Conservation (phyloP, 1,140 invertebrate genomes). For the Drosophila ercepeae region DNA sequence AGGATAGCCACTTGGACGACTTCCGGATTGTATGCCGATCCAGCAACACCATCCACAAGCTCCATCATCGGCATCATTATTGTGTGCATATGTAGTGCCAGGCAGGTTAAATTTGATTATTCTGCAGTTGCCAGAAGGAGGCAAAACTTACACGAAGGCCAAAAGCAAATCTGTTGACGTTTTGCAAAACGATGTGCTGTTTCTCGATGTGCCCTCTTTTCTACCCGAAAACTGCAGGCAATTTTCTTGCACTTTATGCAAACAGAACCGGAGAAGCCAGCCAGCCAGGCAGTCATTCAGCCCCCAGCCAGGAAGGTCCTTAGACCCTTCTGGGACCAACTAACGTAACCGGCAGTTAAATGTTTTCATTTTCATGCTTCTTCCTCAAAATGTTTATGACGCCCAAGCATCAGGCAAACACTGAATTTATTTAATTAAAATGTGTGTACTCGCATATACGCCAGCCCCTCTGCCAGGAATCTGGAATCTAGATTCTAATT, state of each 20-base stretch:
- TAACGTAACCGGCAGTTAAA: conserved; percentile 67
- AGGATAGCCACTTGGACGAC: conserved; percentile 12
- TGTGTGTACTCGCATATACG: conserved; percentile 28
- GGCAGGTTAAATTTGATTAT: conserved; percentile 75
- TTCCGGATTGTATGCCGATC: conserved; percentile 2
- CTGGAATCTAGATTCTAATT: conserved; percentile 58
- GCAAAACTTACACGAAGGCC: conserved; percentile 31
- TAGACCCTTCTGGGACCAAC: conserved; percentile 21
- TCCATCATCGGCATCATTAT: conserved; percentile 11
- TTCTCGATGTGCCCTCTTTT: neutral
- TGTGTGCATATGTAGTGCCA: conserved; percentile 14
- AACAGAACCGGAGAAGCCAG: conserved; percentile 44
- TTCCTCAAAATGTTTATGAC: conserved; percentile 70
- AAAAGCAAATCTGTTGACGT: conserved; percentile 65
- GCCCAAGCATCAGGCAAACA: conserved; percentile 67
- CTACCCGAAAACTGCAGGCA: conserved; percentile 35
- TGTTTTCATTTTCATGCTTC: conserved; percentile 71
- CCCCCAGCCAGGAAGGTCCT: neutral
- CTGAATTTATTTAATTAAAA: conserved; percentile 82
- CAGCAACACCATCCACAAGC: conserved; percentile 12
- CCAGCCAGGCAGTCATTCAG: neutral
- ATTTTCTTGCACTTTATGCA: conserved; percentile 73
- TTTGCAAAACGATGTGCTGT: conserved; percentile 49
- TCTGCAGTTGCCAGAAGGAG: conserved; percentile 3
- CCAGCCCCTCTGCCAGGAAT: conserved; percentile 24